Percentiles rank a stretch among this genome's conserved stretches.
phyloP scores from a whole-genome alignment of 2,888 invertebrate species.

The Andrena praecox region DNA sequence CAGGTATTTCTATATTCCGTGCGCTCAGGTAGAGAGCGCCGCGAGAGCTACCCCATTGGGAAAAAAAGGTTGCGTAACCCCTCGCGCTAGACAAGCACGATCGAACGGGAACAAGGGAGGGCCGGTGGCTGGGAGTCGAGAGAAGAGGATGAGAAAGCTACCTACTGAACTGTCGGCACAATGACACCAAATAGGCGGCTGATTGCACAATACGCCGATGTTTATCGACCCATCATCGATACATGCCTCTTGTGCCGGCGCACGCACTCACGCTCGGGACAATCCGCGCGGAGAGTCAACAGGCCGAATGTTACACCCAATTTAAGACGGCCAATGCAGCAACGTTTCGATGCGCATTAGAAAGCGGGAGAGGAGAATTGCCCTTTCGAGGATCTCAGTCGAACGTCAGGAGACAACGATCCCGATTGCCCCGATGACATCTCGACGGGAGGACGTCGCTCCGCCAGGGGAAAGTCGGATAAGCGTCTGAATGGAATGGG shows the following conservation, averaged over 20 bases:
- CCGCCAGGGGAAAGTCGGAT: background rate
- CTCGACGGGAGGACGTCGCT: conserved; percentile 15
- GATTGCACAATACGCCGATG: conserved; percentile 84
- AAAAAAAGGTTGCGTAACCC: conserved; percentile 70
- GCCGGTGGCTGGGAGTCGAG: conserved; percentile 47
- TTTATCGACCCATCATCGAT: conserved; percentile 84
- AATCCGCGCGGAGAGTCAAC: conserved; percentile 78
- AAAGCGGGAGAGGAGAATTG: conserved; percentile 69
- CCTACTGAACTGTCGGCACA: conserved; percentile 81
- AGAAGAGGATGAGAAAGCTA: conserved; percentile 80
- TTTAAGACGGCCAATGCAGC: conserved; percentile 81
- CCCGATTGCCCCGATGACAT: conserved; percentile 38
- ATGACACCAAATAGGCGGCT: conserved; percentile 85
- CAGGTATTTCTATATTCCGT: conserved; percentile 50
- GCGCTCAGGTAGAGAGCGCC: conserved; percentile 53
- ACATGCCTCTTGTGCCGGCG: conserved; percentile 64
- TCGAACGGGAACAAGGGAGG: conserved; percentile 65
- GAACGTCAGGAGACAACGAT: conserved; percentile 54
- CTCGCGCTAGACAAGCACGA: conserved; percentile 59
- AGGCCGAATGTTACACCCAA: conserved; percentile 83
- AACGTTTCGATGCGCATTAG: conserved; percentile 79
- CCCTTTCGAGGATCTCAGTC: conserved; percentile 70
- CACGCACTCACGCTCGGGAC: conserved; percentile 16
- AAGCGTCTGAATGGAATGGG: background rate
- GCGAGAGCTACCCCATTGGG: conserved; percentile 49